These are phyloP conservation scores for Phrynocephalus versicolor DNA, from an alignment of 2,113 vertebrate genomes.

Conservation along the genomic window DNA sequence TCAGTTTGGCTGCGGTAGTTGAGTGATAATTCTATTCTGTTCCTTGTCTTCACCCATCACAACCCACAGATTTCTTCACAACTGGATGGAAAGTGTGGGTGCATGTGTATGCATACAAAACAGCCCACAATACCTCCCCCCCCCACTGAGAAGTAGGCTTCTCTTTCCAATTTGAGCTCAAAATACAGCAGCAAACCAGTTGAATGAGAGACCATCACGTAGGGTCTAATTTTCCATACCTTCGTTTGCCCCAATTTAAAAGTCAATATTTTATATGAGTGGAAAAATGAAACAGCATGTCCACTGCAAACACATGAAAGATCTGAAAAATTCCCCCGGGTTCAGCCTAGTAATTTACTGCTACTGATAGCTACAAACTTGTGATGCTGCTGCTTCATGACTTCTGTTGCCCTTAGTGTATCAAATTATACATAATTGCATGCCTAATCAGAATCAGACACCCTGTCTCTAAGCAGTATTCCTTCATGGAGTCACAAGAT, in stretches of 20 bases:
- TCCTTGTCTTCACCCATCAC: neutral
- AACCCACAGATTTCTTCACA: neutral
- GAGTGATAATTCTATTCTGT: neutral
- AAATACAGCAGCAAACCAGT: neutral
- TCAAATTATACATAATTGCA: conserved; percentile 17
- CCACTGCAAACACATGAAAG: neutral
- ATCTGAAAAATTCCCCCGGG: neutral
- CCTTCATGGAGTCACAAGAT: neutral
- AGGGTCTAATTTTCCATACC: no score
- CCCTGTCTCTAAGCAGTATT: neutral
- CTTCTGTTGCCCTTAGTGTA: neutral
- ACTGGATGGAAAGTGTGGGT: neutral
- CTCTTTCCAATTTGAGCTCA: neutral
- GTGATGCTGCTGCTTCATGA: neutral
- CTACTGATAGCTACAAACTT: neutral
- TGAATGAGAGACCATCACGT: neutral
- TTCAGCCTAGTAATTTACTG: neutral
- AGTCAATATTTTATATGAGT: neutral
- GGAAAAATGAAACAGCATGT: neutral
- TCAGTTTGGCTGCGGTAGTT: neutral
- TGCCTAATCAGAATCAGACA: conserved; percentile 3
- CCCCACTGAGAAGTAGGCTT: neutral
- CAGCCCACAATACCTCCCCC: no score
- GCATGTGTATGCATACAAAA: no score
- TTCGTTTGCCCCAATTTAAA: neutral